Conservation (phyloP, 30 jellyfish, hydroid and myxozoan genomes). For the Hydractinia symbiolongicarpus region DNA sequence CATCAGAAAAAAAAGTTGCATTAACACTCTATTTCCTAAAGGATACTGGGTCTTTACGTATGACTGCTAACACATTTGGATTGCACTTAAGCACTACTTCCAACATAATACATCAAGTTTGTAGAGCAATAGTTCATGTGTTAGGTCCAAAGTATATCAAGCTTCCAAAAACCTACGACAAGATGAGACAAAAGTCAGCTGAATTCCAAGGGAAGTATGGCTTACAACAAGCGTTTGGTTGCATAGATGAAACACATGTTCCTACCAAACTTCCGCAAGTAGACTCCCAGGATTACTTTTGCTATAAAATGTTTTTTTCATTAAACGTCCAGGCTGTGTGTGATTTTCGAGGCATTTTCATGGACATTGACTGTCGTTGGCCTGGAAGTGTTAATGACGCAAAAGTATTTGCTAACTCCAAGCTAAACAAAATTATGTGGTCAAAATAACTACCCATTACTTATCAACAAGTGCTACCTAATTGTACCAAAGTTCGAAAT, state of each 20-base stretch:
- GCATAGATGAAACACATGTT: conserved; percentile 67
- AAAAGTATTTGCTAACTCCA: conserved; percentile 29
- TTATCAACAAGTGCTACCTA: conserved; percentile 11
- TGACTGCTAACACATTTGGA: too few relatives aligned
- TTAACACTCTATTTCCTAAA: too few relatives aligned
- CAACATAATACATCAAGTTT: background rate
- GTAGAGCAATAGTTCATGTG: background rate
- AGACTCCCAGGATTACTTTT: conserved; percentile 53
- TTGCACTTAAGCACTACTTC: background rate
- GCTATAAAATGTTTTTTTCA: conserved; percentile 42
- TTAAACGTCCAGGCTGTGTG: conserved; percentile 53
- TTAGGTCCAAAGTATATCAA: conserved; percentile 17
- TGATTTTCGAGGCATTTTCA: conserved; percentile 41
- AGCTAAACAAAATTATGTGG: conserved; percentile 14
- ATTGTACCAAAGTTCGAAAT: conserved; percentile 35
- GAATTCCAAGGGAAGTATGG: conserved; percentile 33
- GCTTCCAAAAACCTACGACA: conserved; percentile 22
- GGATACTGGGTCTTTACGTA: too few relatives aligned
- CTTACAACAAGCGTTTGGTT: conserved; percentile 57
- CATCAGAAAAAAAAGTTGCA: too few relatives aligned
- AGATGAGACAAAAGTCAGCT: conserved; percentile 11
- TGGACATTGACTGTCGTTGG: conserved; percentile 48
- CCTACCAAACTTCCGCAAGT: conserved; percentile 41
- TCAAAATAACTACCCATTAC: conserved; percentile 11
- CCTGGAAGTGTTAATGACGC: conserved; percentile 71